A percentile compares a stretch with the other conserved stretches of the same genome.
Conservation (phyloP, 2,888 invertebrate genomes). For the Corbicula japonica region DNA sequence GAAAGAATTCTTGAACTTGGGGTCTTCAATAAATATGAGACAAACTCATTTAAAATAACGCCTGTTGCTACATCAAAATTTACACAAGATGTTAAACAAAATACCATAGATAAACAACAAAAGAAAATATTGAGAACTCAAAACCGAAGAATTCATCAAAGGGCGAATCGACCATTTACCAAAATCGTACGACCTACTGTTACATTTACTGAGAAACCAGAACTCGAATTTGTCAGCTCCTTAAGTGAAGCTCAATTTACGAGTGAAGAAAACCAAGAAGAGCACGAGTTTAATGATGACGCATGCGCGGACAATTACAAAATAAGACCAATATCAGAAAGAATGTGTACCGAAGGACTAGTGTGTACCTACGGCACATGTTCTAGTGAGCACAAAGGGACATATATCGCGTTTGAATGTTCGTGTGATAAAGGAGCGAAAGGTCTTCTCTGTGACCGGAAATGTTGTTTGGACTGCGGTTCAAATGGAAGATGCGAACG, state of each 20-base stretch:
- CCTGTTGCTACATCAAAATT: constrained; percentile 15
- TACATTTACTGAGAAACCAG: constrained; percentile 2
- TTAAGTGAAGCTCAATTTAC: background rate
- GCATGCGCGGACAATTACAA: constrained; percentile 35
- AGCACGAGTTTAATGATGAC: constrained; percentile 11
- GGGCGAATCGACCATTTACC: too few species aligned
- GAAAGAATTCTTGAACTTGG: constrained; percentile 15
- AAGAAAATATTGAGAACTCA: too few species aligned
- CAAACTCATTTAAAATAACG: constrained; percentile 10
- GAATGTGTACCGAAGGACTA: constrained; percentile 38
- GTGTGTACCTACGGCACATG: constrained; percentile 47
- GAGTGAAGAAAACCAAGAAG: constrained; percentile 14
- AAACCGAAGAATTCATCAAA: too few species aligned
- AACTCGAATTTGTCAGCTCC: background rate
- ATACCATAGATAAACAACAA: too few species aligned
- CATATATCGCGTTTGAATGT: constrained; percentile 48
- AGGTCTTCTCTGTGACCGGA: constrained; percentile 53
- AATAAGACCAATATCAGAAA: constrained; percentile 27
- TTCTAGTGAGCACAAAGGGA: constrained; percentile 29
- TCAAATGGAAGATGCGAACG: constrained; percentile 44
- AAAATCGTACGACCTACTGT: background rate
- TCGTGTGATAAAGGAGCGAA: constrained; percentile 48
- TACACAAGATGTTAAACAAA: background rate
- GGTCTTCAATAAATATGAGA: constrained; percentile 6
- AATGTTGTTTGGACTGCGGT: constrained; percentile 59